Base-by-base conservation (phyloP, 2,797 vertebrate genomes). In the Scleropages formosus region DNA sequence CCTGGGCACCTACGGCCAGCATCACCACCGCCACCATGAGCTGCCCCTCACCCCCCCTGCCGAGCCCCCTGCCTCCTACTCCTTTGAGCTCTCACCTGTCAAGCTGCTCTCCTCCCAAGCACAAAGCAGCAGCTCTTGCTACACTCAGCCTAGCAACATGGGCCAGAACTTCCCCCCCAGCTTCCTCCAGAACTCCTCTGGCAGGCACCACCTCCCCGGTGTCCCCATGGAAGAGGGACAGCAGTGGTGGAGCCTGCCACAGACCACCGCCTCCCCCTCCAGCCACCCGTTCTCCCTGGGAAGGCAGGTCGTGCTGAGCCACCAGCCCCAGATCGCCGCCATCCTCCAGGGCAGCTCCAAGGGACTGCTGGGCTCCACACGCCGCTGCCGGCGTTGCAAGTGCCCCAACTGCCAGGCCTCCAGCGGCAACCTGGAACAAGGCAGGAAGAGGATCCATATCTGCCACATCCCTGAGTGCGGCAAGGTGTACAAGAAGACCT, bases 401-500 rank as follows among this genome's bases (percentile, higher is more conserved):
- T 95, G 94, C 79, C 94, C 94, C 73, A 95, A 95, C 87, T 95
- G 94, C 86, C 94, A 94, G 81, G 85, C 90, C 0, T 90, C 78
- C 8, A 84, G 20, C 11, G 31, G 74, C 13, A 20, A 31, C 53
- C 51, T 20, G 10, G 93, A 93, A 84, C 93, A 93, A 0, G 93
- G 94, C 8, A 92, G 92, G 85, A 95, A 94, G 88, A 93, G 93
- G 84, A 90, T 94, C 68, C 94, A 95, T 82, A 84, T 95, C 80
- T 95, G 94, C 82, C 94, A 95, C 88, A 88, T 95, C 78, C 93
- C 93, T 0, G 93, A 94, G 78, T 95, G 94, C 22, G 93, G 92
- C 76, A 95, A 95, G 83, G 92, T 95, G 77, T 95, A 95, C 82
- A 95, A 95, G 86, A 91, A 93, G 90, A 95, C 93, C 6, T 94